Base-by-base conservation (phyloP, 2,113 vertebrate genomes). In the Forbesichthys agassizii region DNA sequence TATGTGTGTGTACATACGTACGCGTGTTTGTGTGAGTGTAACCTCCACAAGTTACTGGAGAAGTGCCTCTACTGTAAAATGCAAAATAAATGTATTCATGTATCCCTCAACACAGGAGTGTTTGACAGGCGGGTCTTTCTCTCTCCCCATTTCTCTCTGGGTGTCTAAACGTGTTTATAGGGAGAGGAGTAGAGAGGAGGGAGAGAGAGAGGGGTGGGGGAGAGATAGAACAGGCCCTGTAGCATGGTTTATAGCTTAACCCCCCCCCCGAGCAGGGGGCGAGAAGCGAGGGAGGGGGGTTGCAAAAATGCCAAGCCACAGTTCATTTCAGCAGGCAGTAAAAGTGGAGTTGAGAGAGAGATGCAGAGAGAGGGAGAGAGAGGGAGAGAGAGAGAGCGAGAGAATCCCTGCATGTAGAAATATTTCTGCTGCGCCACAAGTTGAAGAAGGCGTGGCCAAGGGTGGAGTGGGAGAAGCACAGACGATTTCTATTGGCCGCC, bases 251-350 rank as follows among this genome's bases (percentile, higher is more conserved):
- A 92, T 90, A 73, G 87, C 88, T 65, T 78, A 78, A 79, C 84
- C 81, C 88, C 20, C 20, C 20, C 1, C 20, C 90, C 88, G 89
- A 86, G 82, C 73, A 71, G 84, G 71, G 72, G 81, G 74, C 48
- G 77, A 80, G 72, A 70, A 75, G 73, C 42, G 74, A n/a, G 61
- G 86, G 86, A 86, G 85, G 88, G 81, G 81, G 84, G 82, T 86
- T 86, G 83, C 76, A 83, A 88, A 89, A 88, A 90, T 90, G 88
- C 89, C 85, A 91, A 89, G 80, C 81, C 86, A 90, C 81, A 85
- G 90, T 89, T 91, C 89, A 92, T 84, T 90, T 90, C 80, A 88
- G 82, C 87, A 86, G 80, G 88, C 86, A 90, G 88, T 91, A 89
- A 88, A 87, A 90, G 84, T 84, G 86, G 89, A 86, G 89, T 88